phyloP scores from a whole-genome alignment of 2,797 vertebrate genomes.

The Cirrhinus mrigala region DNA sequence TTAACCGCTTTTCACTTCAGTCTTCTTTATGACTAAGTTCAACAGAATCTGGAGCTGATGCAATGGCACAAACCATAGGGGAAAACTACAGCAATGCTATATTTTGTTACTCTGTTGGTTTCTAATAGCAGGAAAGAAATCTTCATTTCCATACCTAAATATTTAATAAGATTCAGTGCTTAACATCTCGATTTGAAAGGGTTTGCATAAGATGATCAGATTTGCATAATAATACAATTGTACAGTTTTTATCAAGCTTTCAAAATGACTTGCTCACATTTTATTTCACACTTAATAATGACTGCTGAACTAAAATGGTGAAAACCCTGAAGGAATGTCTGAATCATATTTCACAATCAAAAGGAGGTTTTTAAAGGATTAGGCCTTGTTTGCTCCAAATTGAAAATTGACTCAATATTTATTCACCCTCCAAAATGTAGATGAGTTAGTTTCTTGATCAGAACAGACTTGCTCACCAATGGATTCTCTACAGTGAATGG shows the following conservation, averaged over 20 bases:
- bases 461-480: not conserved
- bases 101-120: not conserved
- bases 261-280: not conserved
- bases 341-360: not conserved
- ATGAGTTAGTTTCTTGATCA: not conserved
- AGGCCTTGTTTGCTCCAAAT: not conserved
- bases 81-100: not conserved
- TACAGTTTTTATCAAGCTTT: not conserved
- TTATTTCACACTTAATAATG: not conserved
- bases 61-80: not conserved
- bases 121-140: not conserved
- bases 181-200: not conserved
- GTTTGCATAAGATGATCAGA: not conserved
- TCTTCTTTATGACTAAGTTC: not conserved
- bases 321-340: not conserved
- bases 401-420: not conserved
- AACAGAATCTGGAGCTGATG: not conserved
- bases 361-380: not conserved
- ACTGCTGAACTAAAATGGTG: not conserved
- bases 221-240: constrained; percentile 11
- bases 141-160: not conserved
- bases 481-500: not conserved
- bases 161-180: constrained; percentile 19
- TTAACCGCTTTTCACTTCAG: constrained; percentile 1
- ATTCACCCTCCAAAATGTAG: not conserved